Percentiles rank a stretch among this genome's conserved stretches.
Conservation (phyloP, 2,113 vertebrate genomes). For the Cichladusa arquata region DNA sequence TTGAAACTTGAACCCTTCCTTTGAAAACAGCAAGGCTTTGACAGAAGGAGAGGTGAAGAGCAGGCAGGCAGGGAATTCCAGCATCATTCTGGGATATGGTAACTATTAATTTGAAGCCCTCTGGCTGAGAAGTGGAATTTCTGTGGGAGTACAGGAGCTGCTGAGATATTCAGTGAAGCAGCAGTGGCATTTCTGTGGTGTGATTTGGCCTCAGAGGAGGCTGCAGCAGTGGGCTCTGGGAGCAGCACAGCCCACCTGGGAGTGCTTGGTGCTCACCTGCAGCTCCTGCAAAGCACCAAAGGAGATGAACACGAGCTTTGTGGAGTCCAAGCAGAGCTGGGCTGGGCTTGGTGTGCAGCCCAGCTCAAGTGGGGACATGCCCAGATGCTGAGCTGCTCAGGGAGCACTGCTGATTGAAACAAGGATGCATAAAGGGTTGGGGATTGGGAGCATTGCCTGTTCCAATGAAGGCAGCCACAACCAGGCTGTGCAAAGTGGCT, state of each 20-base stretch:
- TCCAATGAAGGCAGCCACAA: not conserved
- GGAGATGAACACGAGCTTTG: not conserved
- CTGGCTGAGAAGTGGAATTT: not conserved
- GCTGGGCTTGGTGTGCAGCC: not conserved
- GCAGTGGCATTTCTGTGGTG: rapidly evolving
- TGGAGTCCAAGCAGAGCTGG: not conserved
- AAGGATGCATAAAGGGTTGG: not conserved
- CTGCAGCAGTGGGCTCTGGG: not conserved
- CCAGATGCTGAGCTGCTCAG: not conserved
- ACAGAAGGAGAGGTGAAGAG: not conserved
- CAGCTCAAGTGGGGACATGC: not conserved
- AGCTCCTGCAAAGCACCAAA: not conserved
- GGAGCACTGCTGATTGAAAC: not conserved
- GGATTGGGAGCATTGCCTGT: not conserved
- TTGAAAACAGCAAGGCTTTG: not conserved
- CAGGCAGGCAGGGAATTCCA: not conserved
- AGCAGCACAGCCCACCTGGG: not conserved
- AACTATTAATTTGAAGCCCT: not conserved
- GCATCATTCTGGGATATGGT: not conserved
- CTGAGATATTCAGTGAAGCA: not conserved
- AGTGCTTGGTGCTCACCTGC: not conserved
- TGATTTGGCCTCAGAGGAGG: not conserved
- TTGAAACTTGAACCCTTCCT: not conserved
- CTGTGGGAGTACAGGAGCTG: not conserved
- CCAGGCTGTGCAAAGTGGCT: not conserved